Evolutionary conservation across 2,888 invertebrate genomes (phyloP).

Genomic region (Tribolium freemani): DNA sequence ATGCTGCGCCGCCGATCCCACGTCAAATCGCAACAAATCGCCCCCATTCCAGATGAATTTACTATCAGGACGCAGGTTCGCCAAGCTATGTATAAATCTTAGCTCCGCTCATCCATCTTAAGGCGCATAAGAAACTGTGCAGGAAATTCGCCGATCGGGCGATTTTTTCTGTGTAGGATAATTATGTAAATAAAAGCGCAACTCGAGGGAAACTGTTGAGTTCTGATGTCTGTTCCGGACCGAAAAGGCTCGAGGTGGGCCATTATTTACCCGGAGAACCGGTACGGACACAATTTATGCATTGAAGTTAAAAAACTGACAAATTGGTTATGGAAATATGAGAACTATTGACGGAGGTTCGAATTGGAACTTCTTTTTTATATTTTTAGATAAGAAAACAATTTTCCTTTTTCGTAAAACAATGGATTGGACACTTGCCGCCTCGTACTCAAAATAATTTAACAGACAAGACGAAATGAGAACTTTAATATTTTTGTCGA

Average conservation of each 20-base stretch:
- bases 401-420: no score
- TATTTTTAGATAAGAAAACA: no score
- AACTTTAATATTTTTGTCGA: no score
- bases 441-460: no score
- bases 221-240: neutral
- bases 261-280: conserved; percentile 5
- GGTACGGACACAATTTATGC: conserved; percentile 17
- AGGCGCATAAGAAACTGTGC: conserved; percentile 46
- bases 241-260: neutral
- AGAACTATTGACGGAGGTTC: conserved; percentile 4
- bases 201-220: conserved; percentile 12
- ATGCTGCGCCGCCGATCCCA: conserved; percentile 48
- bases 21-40: conserved; percentile 57
- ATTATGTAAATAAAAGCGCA: conserved; percentile 34
- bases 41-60: conserved; percentile 55
- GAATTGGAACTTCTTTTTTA: neutral
- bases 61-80: conserved; percentile 49
- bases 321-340: conserved; percentile 28
- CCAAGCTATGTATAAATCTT: conserved; percentile 50
- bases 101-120: conserved; percentile 49
- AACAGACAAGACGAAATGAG: no score
- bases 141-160: conserved; percentile 14
- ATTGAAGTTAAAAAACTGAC: conserved; percentile 28
- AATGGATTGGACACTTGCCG: no score
- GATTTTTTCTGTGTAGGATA: conserved; percentile 18